Percentiles rank a stretch among this genome's conserved stretches.
These are phyloP conservation scores for Papilio polyxenes DNA, from an alignment of 1,140 invertebrate species.

Conservation along the genomic window DNA sequence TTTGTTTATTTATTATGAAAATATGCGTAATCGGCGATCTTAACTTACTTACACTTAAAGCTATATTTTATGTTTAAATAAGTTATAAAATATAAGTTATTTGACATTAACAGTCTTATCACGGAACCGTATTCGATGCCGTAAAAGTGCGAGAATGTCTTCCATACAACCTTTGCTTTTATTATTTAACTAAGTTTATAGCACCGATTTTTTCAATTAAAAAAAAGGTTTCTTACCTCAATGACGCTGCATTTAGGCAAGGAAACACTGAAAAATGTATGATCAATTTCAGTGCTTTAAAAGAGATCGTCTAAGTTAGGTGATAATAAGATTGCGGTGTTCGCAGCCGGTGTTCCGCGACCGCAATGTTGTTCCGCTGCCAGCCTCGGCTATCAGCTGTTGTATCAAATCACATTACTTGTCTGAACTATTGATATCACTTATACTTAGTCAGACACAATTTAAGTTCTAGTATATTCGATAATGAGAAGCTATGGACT, in stretches of 20 bases:
- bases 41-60: background rate
- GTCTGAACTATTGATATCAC: background rate
- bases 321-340: slow-evolving; percentile 3
- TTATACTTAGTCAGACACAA: background rate
- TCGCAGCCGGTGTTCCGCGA: background rate
- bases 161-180: too few relatives aligned
- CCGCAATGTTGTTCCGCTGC: background rate
- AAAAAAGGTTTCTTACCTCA: too few relatives aligned
- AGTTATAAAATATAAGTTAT: too few relatives aligned
- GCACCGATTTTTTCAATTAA: too few relatives aligned
- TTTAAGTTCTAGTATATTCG: background rate
- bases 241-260: background rate
- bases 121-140: too few relatives aligned
- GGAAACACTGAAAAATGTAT: background rate
- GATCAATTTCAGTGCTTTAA: background rate
- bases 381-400: background rate
- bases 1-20: slow-evolving; percentile 2
- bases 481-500: background rate
- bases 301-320: background rate
- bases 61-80: too few relatives aligned
- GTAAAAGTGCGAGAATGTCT: too few relatives aligned
- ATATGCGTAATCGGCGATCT: background rate
- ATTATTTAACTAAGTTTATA: too few relatives aligned
- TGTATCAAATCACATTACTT: background rate
- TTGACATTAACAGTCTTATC: too few relatives aligned